Base-by-base conservation (phyloP, 2,888 invertebrate genomes). In the Trissolcus japonicus region DNA sequence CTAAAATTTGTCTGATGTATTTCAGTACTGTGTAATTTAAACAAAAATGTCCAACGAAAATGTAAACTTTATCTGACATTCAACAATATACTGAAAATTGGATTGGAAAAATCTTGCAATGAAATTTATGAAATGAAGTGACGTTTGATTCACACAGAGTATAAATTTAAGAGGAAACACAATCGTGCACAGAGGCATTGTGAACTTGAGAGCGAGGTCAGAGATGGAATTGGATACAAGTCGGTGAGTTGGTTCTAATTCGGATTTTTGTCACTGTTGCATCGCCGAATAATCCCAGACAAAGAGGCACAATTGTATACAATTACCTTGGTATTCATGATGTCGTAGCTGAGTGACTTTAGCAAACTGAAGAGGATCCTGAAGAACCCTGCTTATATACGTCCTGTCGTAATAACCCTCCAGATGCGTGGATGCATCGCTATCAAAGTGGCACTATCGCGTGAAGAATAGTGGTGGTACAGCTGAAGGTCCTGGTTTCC, bases 261-360 rank as follows among this genome's bases (percentile, higher is more conserved):
- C 35, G 1, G 41, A 63, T 43, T 61, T 61, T 71, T 57, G 14
- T 57, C 14, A 21, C 40, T 54, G 48, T 11, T 19, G 55, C 16
- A 50, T 11, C 16, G 56, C 51, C 51, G 63, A 53, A 53, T 53
- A 50, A 66, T 62, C 41, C 11, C 19, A 17, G 16, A 75, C 59
- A 60, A 60, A 46, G 50, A 35, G 29, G 25, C 54, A 51, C 69
- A 65, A 69, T 69, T 48, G 69, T 76, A 69, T 69, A 69, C 76
- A 76, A 76, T 66, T 85, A 88, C 88, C 88, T 88, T 88, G 61
- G 84, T 76, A 81, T 86, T 82, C 88, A 88, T 88, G 83, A 68
- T 85, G 84, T 82, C 82, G 82, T 78, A 81, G 80, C 78, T 82
- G 76, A 82, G 75, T 82, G 83, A 80, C 83, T 82, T 85, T 83